These are phyloP conservation scores for Platerodrilus igneus DNA, from an alignment of 2,888 invertebrate species.

Conservation along the genomic window DNA sequence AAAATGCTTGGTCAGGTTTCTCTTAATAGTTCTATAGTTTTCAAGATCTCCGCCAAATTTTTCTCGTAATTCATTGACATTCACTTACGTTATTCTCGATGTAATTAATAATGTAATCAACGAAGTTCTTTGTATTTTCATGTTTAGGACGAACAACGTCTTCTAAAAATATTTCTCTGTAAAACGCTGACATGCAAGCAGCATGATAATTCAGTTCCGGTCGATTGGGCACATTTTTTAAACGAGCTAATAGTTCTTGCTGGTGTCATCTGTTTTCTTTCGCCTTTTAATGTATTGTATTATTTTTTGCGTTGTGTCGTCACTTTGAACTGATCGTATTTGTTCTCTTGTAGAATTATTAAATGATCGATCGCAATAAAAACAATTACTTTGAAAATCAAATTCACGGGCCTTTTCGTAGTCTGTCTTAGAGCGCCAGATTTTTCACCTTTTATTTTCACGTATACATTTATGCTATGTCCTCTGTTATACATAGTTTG, in stretches of 20 bases:
- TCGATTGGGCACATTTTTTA: conserved; percentile 28
- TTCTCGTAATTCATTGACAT: conserved; percentile 29
- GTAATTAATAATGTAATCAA: conserved; percentile 30
- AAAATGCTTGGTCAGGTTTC: conserved; percentile 33
- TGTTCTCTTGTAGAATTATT: too few relatives aligned
- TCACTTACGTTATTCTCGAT: conserved; percentile 27
- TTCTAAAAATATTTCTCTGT: conserved; percentile 27
- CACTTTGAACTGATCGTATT: conserved; percentile 25
- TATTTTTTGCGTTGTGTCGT: conserved; percentile 29
- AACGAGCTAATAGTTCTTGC: conserved; percentile 28
- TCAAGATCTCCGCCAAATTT: conserved; percentile 28
- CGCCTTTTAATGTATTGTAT: conserved; percentile 28
- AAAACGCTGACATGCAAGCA: conserved; percentile 31
- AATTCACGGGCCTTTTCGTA: conserved; percentile 26
- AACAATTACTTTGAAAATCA: conserved; percentile 27
- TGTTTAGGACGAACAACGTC: conserved; percentile 28
- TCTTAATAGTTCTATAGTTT: conserved; percentile 29
- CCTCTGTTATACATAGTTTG: conserved; percentile 23
- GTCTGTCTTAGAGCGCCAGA: conserved; percentile 11
- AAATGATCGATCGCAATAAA: conserved; percentile 25
- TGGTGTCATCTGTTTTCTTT: conserved; percentile 27
- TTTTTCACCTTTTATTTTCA: conserved; percentile 22
- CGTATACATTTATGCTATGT: conserved; percentile 22
- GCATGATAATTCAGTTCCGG: conserved; percentile 30
- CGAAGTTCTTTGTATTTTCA: conserved; percentile 29